Evolutionary conservation across 2,888 invertebrate species (phyloP).

Genomic region (Agrypnus murinus): DNA sequence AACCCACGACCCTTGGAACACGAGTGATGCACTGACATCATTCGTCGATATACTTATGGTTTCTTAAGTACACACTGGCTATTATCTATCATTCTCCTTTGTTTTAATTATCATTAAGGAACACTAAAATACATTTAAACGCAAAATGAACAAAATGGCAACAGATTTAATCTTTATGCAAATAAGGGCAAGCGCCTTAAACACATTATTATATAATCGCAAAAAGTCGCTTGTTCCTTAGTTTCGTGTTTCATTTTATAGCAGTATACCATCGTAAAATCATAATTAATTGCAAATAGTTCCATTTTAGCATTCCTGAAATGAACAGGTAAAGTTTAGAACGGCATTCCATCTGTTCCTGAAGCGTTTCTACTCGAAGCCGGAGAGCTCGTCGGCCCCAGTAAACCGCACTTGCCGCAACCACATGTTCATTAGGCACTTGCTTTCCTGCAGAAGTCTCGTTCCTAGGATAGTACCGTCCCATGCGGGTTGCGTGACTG

Average conservation of each 20-base stretch:
- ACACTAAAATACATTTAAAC: too few species aligned
- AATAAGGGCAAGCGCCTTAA: slow-evolving; percentile 1
- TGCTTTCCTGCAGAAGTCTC: slow-evolving; percentile 27
- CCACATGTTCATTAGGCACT: slow-evolving; percentile 46
- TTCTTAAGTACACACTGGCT: too few species aligned
- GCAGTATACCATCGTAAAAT: slow-evolving; percentile 25
- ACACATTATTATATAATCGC: background rate
- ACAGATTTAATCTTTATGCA: slow-evolving; percentile 9
- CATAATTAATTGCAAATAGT: slow-evolving; percentile 35
- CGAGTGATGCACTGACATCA: too few species aligned
- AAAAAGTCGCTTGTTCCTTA: background rate
- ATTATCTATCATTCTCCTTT: too few species aligned
- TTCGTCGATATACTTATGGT: too few species aligned
- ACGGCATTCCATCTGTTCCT: slow-evolving; percentile 39
- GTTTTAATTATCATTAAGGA: too few species aligned
- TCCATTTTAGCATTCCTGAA: slow-evolving; percentile 34
- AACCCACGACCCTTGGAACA: too few species aligned
- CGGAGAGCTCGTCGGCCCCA: slow-evolving; percentile 10
- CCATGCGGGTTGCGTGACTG: slow-evolving; percentile 34
- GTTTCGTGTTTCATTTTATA: slow-evolving; percentile 11
- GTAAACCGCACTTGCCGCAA: slow-evolving; percentile 42
- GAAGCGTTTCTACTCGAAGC: background rate
- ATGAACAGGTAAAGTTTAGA: slow-evolving; percentile 37
- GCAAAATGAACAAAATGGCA: background rate
- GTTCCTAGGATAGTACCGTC: slow-evolving; percentile 33